Base-by-base conservation (phyloP, 2,113 vertebrate species). In the Poeciliopsis occidentalis region DNA sequence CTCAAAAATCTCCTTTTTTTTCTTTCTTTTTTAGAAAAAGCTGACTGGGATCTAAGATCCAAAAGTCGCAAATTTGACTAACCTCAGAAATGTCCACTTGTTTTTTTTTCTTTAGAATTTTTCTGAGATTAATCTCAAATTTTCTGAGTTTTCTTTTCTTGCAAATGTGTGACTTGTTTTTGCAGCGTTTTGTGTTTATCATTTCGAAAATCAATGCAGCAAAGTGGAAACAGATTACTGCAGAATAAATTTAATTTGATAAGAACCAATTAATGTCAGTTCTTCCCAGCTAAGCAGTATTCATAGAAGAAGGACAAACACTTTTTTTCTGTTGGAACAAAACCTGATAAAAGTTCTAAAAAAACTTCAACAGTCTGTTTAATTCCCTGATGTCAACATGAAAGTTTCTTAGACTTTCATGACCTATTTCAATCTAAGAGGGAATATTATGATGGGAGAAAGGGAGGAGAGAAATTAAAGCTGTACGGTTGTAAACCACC, bases 401-500 rank as follows among this genome's bases (percentile, higher is more conserved):
- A 57, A 57, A 57, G 51, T 57, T 24, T 57, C 10, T 11, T 17
- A 57, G 51, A 57, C 51, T 57, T 57, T n/a, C 11, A 57, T 57
- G 51, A n/a, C 24, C 51, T 57, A 57, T 57, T 57, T 57, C 10
- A 57, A 57, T 57, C 51, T 57, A 57, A 57, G 51, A 57, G 51
- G 51, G 51, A 7, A 57, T 57, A 57, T 57, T 11, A 57, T 5
- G 24, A 57, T 24, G 51, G 51, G 51, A 84, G 83, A 85, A 71
- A 29, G 60, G 78, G 81, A 72, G 65, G 31, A 69, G 69, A 74
- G 67, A 81, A 88, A 75, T 64, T 60, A 64, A 57, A 85, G 47
- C 61, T 71, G 31, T 17, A 47, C 57, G 76, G 64, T 47, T 62
- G 12, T 27, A 47, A 47, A 47, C 44, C 44, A 57, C 22, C 51